Percentiles rank a stretch among this genome's conserved stretches.
These are phyloP conservation scores for Spisula solida DNA, from an alignment of 2,888 invertebrate genomes.

Conservation along the genomic window DNA sequence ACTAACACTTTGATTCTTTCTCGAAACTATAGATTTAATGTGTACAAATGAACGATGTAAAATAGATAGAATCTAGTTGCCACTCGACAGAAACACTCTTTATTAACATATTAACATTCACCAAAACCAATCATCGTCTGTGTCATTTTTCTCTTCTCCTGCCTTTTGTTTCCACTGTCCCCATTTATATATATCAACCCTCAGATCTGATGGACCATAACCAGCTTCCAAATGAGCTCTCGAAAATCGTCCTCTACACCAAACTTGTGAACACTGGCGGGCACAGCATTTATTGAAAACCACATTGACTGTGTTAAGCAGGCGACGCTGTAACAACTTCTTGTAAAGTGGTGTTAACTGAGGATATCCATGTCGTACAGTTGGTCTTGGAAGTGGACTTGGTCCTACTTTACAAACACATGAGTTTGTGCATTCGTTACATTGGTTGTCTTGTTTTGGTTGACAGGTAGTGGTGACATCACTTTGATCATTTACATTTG, in stretches of 20 bases:
- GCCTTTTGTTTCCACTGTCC: background rate
- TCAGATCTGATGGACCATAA: background rate
- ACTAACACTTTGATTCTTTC: too few relatives aligned
- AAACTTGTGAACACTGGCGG: background rate
- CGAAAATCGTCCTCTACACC: background rate
- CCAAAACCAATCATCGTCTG: constrained; percentile 23
- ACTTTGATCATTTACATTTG: too few relatives aligned
- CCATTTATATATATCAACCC: background rate
- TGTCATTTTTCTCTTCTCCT: background rate
- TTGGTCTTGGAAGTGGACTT: background rate
- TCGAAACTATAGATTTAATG: too few relatives aligned
- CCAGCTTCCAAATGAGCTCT: background rate
- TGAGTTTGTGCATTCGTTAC: background rate
- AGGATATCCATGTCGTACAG: background rate
- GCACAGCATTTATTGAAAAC: background rate
- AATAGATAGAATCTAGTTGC: too few relatives aligned
- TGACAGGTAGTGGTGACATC: too few relatives aligned
- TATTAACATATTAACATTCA: background rate
- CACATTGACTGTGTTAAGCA: background rate
- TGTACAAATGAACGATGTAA: too few relatives aligned
- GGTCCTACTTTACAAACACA: background rate
- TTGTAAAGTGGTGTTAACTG: background rate
- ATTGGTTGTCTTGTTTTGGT: background rate
- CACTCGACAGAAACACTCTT: too few relatives aligned
- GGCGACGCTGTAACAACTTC: background rate